phyloP scores from a whole-genome alignment of 2,113 vertebrate genomes.

The Takifugu bimaculatus region DNA sequence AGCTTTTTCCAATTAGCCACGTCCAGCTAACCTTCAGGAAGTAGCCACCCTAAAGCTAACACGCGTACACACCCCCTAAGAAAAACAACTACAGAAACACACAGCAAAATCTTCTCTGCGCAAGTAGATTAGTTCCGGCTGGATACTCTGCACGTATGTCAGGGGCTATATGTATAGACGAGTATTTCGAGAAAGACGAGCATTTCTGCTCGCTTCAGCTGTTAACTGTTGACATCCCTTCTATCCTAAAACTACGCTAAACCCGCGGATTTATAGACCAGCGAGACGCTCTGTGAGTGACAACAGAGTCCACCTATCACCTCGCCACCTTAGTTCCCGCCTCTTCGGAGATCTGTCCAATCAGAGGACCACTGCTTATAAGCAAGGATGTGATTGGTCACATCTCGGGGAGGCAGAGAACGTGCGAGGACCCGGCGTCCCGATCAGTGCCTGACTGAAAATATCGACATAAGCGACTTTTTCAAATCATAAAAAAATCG shows the following conservation, averaged over 20 bases:
- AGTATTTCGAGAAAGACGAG: too few relatives aligned
- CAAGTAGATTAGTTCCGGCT: not conserved
- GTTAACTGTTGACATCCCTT: too few relatives aligned
- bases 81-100: slow-evolving; percentile 7
- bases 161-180: not conserved
- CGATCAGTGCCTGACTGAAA: slow-evolving; percentile 38
- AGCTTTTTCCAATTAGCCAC: slow-evolving; percentile 37
- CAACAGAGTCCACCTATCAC: not conserved
- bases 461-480: not conserved
- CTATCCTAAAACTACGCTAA: not conserved
- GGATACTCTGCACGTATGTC: not conserved
- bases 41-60: slow-evolving; percentile 16
- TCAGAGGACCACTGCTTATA: fast-evolving
- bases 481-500: not conserved
- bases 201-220: too few relatives aligned
- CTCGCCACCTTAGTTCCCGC: not conserved
- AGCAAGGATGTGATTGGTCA: not conserved
- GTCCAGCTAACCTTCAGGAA: slow-evolving; percentile 28
- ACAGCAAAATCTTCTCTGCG: not conserved
- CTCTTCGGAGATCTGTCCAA: not conserved
- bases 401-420: not conserved
- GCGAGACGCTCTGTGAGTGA: slow-evolving; percentile 1
- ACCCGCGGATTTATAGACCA: slow-evolving; percentile 4
- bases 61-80: slow-evolving; percentile 5
- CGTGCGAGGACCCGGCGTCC: not conserved